Conservation (phyloP, 2,888 invertebrate genomes). For the Oligia latruncula region DNA sequence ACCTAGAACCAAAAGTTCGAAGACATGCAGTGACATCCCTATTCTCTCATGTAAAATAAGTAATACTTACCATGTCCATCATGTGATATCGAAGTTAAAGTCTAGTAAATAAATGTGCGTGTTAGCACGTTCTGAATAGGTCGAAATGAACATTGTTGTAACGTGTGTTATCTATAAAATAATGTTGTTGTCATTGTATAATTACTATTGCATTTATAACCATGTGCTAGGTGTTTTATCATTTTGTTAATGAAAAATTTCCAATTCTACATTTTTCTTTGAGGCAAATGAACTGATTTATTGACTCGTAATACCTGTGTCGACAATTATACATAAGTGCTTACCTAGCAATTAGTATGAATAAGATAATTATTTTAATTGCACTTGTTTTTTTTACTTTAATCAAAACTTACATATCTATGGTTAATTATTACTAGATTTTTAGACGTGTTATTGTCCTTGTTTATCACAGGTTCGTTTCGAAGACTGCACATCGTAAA, state of each 20-base stretch:
- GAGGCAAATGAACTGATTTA: slow-evolving; percentile 59
- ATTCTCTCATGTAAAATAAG: slow-evolving; percentile 26
- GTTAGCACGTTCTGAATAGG: slow-evolving; percentile 65
- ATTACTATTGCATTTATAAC: slow-evolving; percentile 59
- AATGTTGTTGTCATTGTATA: slow-evolving; percentile 75
- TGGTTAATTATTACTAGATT: slow-evolving; percentile 80
- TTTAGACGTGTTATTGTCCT: slow-evolving; percentile 71
- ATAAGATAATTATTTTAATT: slow-evolving; percentile 52
- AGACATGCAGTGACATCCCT: not conserved
- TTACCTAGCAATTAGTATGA: slow-evolving; percentile 59
- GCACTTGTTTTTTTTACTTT: slow-evolving; percentile 61
- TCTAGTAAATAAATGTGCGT: slow-evolving; percentile 65
- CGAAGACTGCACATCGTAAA: slow-evolving; percentile 84
- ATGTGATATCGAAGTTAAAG: slow-evolving; percentile 36
- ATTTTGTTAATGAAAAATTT: slow-evolving; percentile 56
- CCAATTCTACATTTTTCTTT: slow-evolving; percentile 33
- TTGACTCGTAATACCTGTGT: slow-evolving; percentile 37
- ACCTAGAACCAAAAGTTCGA: not conserved
- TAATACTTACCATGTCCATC: slow-evolving; percentile 46
- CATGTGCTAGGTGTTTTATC: slow-evolving; percentile 67
- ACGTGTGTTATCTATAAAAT: slow-evolving; percentile 79
- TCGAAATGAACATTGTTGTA: slow-evolving; percentile 75
- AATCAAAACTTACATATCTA: slow-evolving; percentile 81
- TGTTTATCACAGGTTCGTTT: slow-evolving; percentile 77
- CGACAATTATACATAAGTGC: slow-evolving; percentile 56